phyloP scores from a whole-genome alignment of 2,888 invertebrate species.

The Adineta ricciae region DNA sequence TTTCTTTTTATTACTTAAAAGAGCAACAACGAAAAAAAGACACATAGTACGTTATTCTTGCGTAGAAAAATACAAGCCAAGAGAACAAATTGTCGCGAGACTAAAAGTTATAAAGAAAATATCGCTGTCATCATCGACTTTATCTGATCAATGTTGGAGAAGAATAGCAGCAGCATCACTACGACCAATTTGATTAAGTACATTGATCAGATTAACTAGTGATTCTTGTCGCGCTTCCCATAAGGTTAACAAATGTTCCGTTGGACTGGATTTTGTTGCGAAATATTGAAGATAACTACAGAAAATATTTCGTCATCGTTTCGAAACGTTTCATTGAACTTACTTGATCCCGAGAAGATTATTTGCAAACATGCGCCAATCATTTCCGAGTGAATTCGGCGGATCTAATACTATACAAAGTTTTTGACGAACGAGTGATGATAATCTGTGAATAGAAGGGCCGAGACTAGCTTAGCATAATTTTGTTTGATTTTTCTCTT shows the following conservation, averaged over 20 bases:
- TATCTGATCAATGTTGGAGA: not conserved
- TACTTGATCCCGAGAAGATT: constrained; percentile 74
- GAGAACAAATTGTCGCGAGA: not conserved
- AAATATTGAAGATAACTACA: constrained; percentile 80
- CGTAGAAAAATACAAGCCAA: not conserved
- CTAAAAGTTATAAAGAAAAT: not conserved
- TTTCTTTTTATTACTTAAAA: not conserved
- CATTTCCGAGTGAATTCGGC: constrained; percentile 75
- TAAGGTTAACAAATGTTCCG: constrained; percentile 81
- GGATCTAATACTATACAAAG: constrained; percentile 75
- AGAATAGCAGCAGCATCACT: constrained; percentile 72
- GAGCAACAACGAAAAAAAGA: not conserved
- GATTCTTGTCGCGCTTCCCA: constrained; percentile 83
- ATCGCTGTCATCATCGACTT: not conserved
- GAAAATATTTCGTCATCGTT: too few species aligned
- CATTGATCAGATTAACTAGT: constrained; percentile 71
- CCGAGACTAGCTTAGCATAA: not conserved
- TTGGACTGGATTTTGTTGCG: constrained; percentile 86
- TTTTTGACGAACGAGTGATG: constrained; percentile 61
- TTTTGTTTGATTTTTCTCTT: not conserved
- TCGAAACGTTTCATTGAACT: not conserved
- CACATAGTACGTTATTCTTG: not conserved
- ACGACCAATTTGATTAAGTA: constrained; percentile 74
- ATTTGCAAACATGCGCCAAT: constrained; percentile 86
- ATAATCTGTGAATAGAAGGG: constrained; percentile 51